Percentiles rank a stretch among this genome's conserved stretches.
Conservation (phyloP, 2,797 vertebrate species). For the Pipistrellus kuhlii region DNA sequence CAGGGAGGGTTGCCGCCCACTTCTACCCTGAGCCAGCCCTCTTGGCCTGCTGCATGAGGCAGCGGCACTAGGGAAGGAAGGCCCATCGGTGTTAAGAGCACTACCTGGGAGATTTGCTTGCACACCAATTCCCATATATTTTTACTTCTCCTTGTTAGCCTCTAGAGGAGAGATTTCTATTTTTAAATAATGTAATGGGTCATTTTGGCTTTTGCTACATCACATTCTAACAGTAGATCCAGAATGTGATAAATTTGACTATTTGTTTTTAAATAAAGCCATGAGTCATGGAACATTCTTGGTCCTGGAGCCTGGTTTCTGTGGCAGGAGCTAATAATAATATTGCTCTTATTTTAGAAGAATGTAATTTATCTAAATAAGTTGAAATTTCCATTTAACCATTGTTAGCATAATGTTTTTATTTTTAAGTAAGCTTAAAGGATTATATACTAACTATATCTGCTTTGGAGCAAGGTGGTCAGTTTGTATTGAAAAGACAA, state of each 20-base stretch:
- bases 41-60: background rate
- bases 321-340: background rate
- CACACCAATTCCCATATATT: background rate
- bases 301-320: background rate
- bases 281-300: conserved; percentile 58
- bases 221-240: conserved; percentile 8
- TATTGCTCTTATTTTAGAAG: conserved; percentile 46
- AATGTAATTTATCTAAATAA: conserved; percentile 13
- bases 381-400: conserved; percentile 38
- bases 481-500: conserved; percentile 48
- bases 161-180: conserved; percentile 61
- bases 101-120: background rate
- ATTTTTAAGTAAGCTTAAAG: conserved; percentile 54
- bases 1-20: no score
- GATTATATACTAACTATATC: background rate
- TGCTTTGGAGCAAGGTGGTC: conserved; percentile 1
- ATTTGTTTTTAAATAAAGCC: conserved; percentile 61
- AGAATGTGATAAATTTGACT: conserved; percentile 53
- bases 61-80: background rate
- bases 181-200: conserved; percentile 61
- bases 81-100: background rate
- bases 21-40: background rate
- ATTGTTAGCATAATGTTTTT: background rate
- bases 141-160: background rate
- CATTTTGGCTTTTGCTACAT: conserved; percentile 33